Conservation (phyloP, 2,113 vertebrate species). For the Psittacus erithacus region DNA sequence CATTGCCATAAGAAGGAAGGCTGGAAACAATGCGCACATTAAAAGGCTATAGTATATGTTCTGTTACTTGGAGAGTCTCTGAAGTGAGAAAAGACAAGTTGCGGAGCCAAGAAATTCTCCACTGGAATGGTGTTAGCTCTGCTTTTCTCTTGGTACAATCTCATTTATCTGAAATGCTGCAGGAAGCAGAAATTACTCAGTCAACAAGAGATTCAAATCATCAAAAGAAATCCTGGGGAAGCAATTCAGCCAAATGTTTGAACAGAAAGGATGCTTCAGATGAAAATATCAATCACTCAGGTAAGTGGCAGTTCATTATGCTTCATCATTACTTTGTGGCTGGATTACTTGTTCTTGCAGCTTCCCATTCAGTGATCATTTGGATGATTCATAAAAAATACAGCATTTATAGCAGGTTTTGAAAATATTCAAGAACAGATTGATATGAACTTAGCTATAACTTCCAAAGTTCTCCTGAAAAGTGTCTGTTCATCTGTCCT, state of each 20-base stretch:
- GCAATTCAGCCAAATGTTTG: not conserved
- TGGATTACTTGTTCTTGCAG: not conserved
- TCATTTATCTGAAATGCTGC: slow-evolving; percentile 25
- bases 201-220: not conserved
- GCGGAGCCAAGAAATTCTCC: slow-evolving; percentile 33
- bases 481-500: not conserved
- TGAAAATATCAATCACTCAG: not conserved
- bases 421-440: not conserved
- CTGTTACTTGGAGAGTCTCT: slow-evolving; percentile 58
- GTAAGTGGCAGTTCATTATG: not conserved
- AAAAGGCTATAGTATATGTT: slow-evolving; percentile 49
- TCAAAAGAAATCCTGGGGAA: not conserved
- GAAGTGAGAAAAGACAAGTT: slow-evolving; percentile 44
- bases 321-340: not conserved
- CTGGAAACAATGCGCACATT: slow-evolving; percentile 48
- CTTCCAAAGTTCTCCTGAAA: not conserved
- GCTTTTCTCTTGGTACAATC: not conserved
- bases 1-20: slow-evolving; percentile 13
- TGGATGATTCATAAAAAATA: not conserved
- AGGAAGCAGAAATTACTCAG: not conserved
- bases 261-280: not conserved
- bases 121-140: not conserved
- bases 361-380: not conserved
- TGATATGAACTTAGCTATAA: not conserved
- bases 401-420: not conserved